Percentiles rank a stretch among this genome's conserved stretches.
phyloP scores from a whole-genome alignment of 2,888 invertebrate species.

The Strigamia crassipes region DNA sequence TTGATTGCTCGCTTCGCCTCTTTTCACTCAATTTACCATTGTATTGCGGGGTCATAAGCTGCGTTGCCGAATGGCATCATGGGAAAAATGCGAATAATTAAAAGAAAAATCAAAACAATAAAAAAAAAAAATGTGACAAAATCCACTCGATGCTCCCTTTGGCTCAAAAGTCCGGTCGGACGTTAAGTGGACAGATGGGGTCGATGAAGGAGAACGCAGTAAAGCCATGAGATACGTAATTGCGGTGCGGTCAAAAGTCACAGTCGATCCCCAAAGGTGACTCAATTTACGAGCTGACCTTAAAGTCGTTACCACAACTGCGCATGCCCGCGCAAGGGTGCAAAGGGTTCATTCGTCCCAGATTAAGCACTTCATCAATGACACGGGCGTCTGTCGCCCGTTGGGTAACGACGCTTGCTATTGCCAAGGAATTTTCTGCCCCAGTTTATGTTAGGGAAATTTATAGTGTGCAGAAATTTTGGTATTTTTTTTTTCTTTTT shows the following conservation, averaged over 20 bases:
- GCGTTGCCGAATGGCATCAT: background rate
- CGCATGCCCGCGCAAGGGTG: background rate
- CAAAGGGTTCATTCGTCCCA: conserved; percentile 33
- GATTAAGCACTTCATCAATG: conserved; percentile 35
- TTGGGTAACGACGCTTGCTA: conserved; percentile 6
- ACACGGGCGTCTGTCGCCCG: conserved; percentile 20
- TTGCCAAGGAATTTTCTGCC: conserved; percentile 17
- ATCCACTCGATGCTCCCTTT: too few relatives aligned
- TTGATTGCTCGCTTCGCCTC: conserved; percentile 26
- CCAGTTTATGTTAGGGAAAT: background rate
- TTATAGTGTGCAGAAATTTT: background rate
- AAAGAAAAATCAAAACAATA: background rate
- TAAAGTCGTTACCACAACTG: background rate
- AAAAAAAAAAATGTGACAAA: background rate
- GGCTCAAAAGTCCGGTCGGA: background rate
- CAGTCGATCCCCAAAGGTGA: conserved; percentile 20
- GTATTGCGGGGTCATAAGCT: background rate
- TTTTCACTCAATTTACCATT: conserved; percentile 29
- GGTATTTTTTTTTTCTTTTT: background rate
- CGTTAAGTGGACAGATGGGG: conserved; percentile 21
- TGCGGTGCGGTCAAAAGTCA: conserved; percentile 26
- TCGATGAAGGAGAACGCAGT: conserved; percentile 8
- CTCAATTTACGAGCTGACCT: conserved; percentile 34
- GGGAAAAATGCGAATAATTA: background rate
- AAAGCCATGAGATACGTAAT: background rate